Base-by-base conservation (phyloP, 2,888 invertebrate species). In the Macroteleia sp. region DNA sequence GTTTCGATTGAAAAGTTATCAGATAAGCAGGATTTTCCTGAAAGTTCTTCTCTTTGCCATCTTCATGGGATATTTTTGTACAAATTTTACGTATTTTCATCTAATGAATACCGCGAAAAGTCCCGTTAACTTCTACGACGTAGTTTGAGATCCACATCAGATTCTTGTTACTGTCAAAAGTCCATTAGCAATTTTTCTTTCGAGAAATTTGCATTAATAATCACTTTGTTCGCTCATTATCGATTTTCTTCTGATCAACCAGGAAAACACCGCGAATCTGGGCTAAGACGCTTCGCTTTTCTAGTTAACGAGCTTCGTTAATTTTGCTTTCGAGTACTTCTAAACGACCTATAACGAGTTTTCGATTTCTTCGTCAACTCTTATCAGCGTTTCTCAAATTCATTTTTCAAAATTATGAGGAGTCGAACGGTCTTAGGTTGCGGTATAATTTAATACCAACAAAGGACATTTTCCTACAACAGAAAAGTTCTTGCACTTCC, bases 151-250 rank as follows among this genome's bases (percentile, higher is more conserved):
- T 28, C 25, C 16, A 25, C 54, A 41, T 46, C 19, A 16, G 44
- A 41, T 30, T 50, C 39, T 17, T 48, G 39, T 46, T 46, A 34
- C 62, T 50, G 62, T 62, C 46, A 62, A 48, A 39, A 22, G 28
- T 66, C 66, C 34, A 42, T 66, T 66, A 42, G 6, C 32, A 6
- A 44, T 66, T 50, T 42, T 46, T 67, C 39, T 28, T 10, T 1
- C 22, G 41, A 28, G 46, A 70, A 61, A 59, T 52, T 52, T 44
- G 19, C 59, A 70, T 70, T 59, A 70, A 61, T 70, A 59, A 70
- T 59, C 52, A 36, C 20, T 46, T 34, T 48, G 44, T 39, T 52
- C 34, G 52, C 44, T 59, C 62, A 62, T 62, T 71, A 71, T 71
- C 62, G 71, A 71, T 62, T 71, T 71, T 62, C 56, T 56, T 71